Evolutionary conservation across 2,113 vertebrate species (phyloP).

Genomic region (Taxidea taxus): DNA sequence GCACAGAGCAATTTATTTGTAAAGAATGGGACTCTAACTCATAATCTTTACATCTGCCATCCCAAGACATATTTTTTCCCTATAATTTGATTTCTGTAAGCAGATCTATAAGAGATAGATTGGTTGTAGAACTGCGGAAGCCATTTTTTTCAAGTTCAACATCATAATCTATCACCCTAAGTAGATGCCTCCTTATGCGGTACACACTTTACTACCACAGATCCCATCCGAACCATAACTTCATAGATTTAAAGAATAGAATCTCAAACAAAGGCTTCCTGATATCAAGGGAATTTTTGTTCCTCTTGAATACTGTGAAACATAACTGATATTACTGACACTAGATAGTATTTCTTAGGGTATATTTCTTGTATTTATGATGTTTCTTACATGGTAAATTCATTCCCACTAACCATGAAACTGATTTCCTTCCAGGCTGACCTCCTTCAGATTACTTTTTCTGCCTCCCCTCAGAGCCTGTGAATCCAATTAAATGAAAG

Average conservation of each 20-base stretch:
- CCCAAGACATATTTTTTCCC: background rate
- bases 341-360: conserved; percentile 9
- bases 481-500: conserved; percentile 39
- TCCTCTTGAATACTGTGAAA: background rate
- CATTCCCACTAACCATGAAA: conserved; percentile 20
- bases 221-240: background rate
- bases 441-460: conserved; percentile 47
- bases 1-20: background rate
- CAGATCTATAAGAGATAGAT: background rate
- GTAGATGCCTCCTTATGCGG: background rate
- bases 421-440: conserved; percentile 15
- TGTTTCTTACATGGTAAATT: conserved; percentile 35
- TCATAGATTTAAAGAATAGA: background rate
- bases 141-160: background rate
- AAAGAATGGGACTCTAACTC: background rate
- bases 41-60: background rate
- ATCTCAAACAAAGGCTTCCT: background rate
- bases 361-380: conserved; percentile 6
- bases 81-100: background rate
- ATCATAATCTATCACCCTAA: background rate
- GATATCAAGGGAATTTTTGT: background rate
- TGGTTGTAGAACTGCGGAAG: background rate
- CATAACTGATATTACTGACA: background rate
- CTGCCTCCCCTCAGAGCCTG: background rate
- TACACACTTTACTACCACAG: background rate